These are phyloP conservation scores for Halcyon chelicuti DNA, from an alignment of 2,797 vertebrate genomes.

Conservation along the genomic window DNA sequence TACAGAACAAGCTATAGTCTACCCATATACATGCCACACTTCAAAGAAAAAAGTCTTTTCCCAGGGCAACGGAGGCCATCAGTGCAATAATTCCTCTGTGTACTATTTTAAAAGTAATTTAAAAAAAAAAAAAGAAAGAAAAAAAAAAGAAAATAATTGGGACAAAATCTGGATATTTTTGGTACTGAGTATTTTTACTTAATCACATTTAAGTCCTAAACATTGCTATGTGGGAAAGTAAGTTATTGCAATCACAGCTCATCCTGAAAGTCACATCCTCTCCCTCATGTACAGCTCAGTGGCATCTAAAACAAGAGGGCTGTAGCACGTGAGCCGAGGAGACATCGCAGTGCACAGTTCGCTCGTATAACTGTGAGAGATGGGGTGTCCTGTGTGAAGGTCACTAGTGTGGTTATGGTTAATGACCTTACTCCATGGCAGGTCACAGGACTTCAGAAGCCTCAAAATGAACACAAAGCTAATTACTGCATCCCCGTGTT, in stretches of 20 bases:
- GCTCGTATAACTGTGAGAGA: conserved; percentile 44
- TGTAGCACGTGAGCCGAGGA: conserved; percentile 50
- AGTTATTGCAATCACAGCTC: not conserved
- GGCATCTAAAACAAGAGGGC: conserved; percentile 27
- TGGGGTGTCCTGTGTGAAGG: conserved; percentile 73
- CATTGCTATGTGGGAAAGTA: not conserved
- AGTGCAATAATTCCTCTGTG: not conserved
- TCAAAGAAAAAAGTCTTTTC: not conserved
- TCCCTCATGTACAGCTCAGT: not conserved
- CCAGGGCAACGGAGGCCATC: not conserved
- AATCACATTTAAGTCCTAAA: not conserved
- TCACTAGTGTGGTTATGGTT: conserved; percentile 82
- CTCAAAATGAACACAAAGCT: conserved; percentile 85
- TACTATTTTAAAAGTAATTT: not conserved
- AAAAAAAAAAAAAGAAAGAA: not conserved
- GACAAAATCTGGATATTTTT: not conserved
- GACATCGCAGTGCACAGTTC: conserved; percentile 63
- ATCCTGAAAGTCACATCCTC: not conserved
- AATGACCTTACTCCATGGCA: conserved; percentile 85
- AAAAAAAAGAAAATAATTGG: not conserved
- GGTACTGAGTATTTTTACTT: not conserved
- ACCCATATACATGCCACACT: not conserved
- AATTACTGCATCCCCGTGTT: conserved; percentile 91
- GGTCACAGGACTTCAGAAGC: conserved; percentile 82
- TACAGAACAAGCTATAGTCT: not conserved